Evolutionary conservation across 2,888 invertebrate species (phyloP).

Genomic region (Zootermopsis nevadensis): DNA sequence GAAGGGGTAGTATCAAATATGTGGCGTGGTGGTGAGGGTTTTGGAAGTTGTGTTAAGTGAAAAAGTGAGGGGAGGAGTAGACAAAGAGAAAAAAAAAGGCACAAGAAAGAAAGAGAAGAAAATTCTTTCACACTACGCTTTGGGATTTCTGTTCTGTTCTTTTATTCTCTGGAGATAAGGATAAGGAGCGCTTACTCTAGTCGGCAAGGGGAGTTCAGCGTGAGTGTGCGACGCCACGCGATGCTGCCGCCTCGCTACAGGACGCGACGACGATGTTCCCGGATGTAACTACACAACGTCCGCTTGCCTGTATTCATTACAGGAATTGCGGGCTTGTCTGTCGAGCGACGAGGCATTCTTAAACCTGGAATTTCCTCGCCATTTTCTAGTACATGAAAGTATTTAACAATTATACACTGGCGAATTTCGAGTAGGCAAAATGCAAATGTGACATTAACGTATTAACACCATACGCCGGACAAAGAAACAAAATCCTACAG

Average conservation of each 20-base stretch:
- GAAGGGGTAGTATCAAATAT: not conserved
- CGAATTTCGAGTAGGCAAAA: too few species aligned
- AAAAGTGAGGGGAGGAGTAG: not conserved
- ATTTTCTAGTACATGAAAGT: too few species aligned
- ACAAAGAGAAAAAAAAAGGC: not conserved
- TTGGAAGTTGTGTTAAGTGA: slow-evolving; percentile 25
- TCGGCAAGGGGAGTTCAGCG: not conserved
- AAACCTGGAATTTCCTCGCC: too few species aligned
- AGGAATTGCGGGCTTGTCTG: too few species aligned
- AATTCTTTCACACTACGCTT: slow-evolving; percentile 26
- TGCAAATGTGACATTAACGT: too few species aligned
- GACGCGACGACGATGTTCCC: too few species aligned
- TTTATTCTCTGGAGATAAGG: slow-evolving; percentile 31
- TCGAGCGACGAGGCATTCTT: too few species aligned
- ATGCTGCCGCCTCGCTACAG: not conserved
- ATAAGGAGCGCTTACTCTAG: not conserved
- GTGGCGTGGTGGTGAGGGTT: slow-evolving; percentile 9
- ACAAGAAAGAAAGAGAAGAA: not conserved
- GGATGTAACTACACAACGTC: too few species aligned
- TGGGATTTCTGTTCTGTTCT: slow-evolving; percentile 34
- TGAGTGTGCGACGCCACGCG: not conserved
- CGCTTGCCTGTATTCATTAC: too few species aligned
- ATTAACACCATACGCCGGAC: too few species aligned
- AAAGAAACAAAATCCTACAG: too few species aligned
- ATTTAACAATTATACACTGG: too few species aligned